These are phyloP conservation scores for Platycnemis pennipes DNA, from an alignment of 2,888 invertebrate genomes.

Conservation along the genomic window DNA sequence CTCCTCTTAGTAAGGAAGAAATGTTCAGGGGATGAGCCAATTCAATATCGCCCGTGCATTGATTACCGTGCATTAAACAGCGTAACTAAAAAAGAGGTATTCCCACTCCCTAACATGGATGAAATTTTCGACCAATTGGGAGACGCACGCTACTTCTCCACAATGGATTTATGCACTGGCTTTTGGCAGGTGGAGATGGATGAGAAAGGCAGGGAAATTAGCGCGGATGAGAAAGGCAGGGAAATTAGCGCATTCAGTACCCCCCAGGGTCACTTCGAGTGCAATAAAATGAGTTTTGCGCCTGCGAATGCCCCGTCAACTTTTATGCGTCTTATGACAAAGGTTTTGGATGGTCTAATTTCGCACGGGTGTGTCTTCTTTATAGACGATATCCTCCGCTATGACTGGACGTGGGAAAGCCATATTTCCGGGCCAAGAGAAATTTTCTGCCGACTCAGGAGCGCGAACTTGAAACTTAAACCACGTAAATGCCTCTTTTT, in stretches of 20 bases:
- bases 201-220: not conserved
- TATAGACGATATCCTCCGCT: too few species aligned
- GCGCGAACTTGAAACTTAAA: too few species aligned
- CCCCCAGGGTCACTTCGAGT: not conserved
- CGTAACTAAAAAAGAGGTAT: not conserved
- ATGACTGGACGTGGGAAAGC: too few species aligned
- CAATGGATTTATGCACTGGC: slow-evolving; percentile 18
- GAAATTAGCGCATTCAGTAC: not conserved
- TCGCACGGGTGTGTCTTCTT: too few species aligned
- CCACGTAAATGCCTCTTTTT: not conserved
- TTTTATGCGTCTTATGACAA: not conserved
- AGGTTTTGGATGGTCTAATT: not conserved
- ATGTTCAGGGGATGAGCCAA: not conserved
- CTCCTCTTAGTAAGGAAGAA: not conserved
- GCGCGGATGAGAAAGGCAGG: not conserved
- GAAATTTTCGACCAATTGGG: not conserved
- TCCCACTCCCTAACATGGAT: not conserved
- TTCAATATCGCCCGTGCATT: not conserved
- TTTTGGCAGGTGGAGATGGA: not conserved
- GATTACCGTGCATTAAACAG: not conserved
- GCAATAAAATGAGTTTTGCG: not conserved
- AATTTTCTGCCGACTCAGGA: not conserved
- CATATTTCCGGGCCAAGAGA: too few species aligned
- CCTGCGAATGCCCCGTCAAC: not conserved
- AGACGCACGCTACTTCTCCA: slow-evolving; percentile 26